A percentile compares a stretch with the other conserved stretches of the same genome.
phyloP scores from a whole-genome alignment of 2,797 vertebrate species.

The Propithecus perrieri region DNA sequence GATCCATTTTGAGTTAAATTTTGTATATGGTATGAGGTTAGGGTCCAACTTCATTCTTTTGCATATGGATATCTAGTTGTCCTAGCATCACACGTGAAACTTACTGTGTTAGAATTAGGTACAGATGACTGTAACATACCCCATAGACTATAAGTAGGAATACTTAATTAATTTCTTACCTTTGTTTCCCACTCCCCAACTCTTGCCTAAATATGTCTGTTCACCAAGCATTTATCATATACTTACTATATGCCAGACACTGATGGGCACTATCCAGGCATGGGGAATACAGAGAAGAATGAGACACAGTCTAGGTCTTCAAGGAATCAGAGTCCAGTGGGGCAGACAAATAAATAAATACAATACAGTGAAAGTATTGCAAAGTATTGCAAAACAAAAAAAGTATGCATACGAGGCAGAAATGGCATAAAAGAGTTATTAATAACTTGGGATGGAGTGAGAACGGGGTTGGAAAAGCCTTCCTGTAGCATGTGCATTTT shows the following conservation, averaged over 20 bases:
- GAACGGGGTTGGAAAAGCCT: background rate
- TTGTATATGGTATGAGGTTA: background rate
- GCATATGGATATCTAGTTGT: background rate
- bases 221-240: background rate
- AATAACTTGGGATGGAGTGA: background rate
- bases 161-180: background rate
- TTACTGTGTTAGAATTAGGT: background rate
- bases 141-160: background rate
- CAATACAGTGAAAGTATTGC: background rate
- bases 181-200: background rate
- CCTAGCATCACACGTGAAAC: background rate
- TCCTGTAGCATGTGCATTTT: background rate
- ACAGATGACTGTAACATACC: background rate
- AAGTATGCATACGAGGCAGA: background rate
- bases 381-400: background rate
- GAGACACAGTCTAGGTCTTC: background rate
- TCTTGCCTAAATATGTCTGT: background rate
- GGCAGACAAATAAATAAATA: conserved; percentile 9
- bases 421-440: background rate
- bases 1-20: background rate
- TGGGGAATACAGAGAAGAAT: conserved; percentile 2
- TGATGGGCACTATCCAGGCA: background rate
- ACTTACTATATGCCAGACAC: background rate
- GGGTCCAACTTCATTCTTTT: background rate
- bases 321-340: conserved; percentile 9